Percentiles rank a stretch among this genome's conserved stretches.
Evolutionary conservation across 2,888 invertebrate species (phyloP).

Genomic region (Megalurothrips usitatus): DNA sequence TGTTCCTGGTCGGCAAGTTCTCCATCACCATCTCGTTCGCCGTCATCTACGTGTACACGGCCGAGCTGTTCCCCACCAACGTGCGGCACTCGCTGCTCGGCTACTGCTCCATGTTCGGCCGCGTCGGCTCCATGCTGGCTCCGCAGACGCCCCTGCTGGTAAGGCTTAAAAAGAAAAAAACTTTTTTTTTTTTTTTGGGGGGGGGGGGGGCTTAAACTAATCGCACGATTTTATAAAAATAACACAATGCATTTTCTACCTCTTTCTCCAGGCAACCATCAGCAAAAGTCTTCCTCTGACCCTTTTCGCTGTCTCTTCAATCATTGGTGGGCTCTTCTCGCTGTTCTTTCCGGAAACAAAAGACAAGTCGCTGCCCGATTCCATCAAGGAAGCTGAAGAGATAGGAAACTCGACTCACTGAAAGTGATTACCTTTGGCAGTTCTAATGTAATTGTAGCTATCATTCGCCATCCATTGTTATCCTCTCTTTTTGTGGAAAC

Average conservation of each 20-base stretch:
- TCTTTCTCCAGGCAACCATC: not conserved
- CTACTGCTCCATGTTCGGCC: conserved; percentile 41
- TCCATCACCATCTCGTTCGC: conserved; percentile 47
- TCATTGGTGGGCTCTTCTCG: conserved; percentile 58
- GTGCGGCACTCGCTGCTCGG: conserved; percentile 41
- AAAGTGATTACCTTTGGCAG: no score
- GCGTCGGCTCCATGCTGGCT: conserved; percentile 42
- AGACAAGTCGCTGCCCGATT: conserved; percentile 60
- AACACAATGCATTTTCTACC: not conserved
- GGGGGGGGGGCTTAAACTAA: no score
- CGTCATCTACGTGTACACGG: conserved; percentile 47
- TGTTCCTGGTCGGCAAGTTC: conserved; percentile 47
- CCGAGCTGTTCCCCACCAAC: conserved; percentile 46
- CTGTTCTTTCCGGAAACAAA: conserved; percentile 66
- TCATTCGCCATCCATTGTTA: not conserved
- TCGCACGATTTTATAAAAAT: no score
- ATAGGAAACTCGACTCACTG: conserved; percentile 42
- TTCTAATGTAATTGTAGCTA: no score
- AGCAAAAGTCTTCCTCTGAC: conserved; percentile 51
- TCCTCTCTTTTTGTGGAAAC: not conserved
- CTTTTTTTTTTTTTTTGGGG: not conserved
- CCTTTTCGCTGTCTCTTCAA: conserved; percentile 59
- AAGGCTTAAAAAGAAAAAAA: conserved; percentile 21
- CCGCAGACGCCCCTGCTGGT: conserved; percentile 43
- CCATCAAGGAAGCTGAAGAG: conserved; percentile 62